Percentiles rank a stretch among this genome's conserved stretches.
Evolutionary conservation across 2,797 vertebrate genomes (phyloP).

Genomic region (Scarus forsteni): DNA sequence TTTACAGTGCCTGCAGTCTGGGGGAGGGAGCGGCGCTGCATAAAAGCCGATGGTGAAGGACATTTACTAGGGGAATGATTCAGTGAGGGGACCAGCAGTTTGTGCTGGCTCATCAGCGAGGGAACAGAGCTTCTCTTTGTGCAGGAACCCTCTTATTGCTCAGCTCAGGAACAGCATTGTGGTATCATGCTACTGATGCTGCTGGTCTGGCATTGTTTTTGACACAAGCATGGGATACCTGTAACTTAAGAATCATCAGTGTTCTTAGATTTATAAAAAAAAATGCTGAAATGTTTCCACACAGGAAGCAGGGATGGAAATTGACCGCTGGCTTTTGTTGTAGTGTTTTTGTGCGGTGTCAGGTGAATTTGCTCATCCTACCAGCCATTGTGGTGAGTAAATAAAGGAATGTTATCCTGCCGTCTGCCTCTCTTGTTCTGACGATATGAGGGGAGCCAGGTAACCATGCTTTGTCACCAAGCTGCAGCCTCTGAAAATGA

Average conservation of each 20-base stretch:
- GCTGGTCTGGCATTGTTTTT: conserved; percentile 38
- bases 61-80: conserved; percentile 81
- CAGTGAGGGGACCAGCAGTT: conserved; percentile 71
- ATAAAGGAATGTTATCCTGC: too few relatives aligned
- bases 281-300: neutral
- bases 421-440: too few relatives aligned
- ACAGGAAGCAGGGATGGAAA: neutral
- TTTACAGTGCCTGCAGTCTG: conserved; percentile 79
- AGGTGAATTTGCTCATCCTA: too few relatives aligned
- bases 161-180: conserved; percentile 62
- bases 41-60: conserved; percentile 78
- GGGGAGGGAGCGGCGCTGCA: conserved; percentile 69
- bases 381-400: too few relatives aligned
- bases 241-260: conserved; percentile 11
- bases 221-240: conserved; percentile 29
- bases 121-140: conserved; percentile 71
- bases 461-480: too few relatives aligned
- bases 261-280: too few relatives aligned
- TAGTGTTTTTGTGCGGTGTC: too few relatives aligned
- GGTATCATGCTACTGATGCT: conserved; percentile 54
- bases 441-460: too few relatives aligned
- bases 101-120: conserved; percentile 77
- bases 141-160: conserved; percentile 50
- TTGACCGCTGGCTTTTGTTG: too few relatives aligned
- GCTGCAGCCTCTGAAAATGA: too few relatives aligned